Base-by-base conservation (phyloP, 2,113 vertebrate species). In the Micronycteris hirsuta region DNA sequence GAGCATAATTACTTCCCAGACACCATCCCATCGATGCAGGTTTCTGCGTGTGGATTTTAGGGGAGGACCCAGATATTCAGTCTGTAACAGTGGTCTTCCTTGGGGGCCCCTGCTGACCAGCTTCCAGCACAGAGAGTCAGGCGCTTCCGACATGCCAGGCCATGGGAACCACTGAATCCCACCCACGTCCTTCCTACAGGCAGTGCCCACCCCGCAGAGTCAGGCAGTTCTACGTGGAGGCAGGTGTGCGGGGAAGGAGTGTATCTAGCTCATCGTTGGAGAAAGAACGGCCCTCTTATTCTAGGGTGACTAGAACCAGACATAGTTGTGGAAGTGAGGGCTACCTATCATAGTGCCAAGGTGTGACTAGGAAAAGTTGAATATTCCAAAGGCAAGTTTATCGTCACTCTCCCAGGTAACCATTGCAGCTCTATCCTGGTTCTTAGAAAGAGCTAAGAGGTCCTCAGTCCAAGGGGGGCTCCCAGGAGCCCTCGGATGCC, bases 211-310 rank as follows among this genome's bases (percentile, higher is more conserved):
- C 52, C 24, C n/a, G 12, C 52, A 67, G 22, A 67, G 58, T 43
- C 83, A 56, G 73, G 41, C 0, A 0, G 38, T 74, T 38, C 24
- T 38, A 2, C 7, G 2, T 38, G 38, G 56, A 33, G 28, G 43
- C 19, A 4, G 5, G 47, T 36, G 5, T 67, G 24, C 45, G 28
- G 36, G 33, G 41, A 61, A 68, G 31, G 41, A 15, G 56, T 12
- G 2, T 5, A 0, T 31, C 54, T 45, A 61, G 15, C 58, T 5
- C 3, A 52, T 73, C 6, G 2, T 13, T 10, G n/a, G 38, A 65
- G 74, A 68, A 52, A 36, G 28, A 68, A 68, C 41, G 28, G 22
- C 38, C 47, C 36, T 71, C n/a, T 8, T n/a, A 15, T 43, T 36
- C 43, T 22, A 61, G 8, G 31, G 20, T 14, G 2, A 33, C 33